phyloP scores from a whole-genome alignment of 2,888 invertebrate species.

The Nephrotoma appendiculata region DNA sequence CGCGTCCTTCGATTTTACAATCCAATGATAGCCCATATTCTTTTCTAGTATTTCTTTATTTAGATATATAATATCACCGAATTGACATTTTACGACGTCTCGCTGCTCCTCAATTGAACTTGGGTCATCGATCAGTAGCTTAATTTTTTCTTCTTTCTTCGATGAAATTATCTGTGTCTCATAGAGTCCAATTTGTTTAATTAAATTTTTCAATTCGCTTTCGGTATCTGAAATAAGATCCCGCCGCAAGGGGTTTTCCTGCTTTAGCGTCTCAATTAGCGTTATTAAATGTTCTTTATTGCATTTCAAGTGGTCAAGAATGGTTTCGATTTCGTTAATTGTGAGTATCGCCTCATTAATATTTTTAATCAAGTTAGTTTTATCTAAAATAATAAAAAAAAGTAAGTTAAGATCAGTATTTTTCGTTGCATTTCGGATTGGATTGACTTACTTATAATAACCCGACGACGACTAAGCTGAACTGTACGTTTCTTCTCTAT shows the following conservation, averaged over 20 bases:
- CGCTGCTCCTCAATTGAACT: background rate
- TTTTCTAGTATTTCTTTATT: background rate
- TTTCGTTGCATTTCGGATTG: background rate
- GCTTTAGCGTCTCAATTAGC: slow-evolving; percentile 43
- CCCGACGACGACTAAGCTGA: slow-evolving; percentile 12
- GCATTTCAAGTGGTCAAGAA: slow-evolving; percentile 59
- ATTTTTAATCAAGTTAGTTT: slow-evolving; percentile 50
- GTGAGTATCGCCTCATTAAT: slow-evolving; percentile 68
- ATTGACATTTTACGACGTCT: background rate
- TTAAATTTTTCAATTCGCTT: slow-evolving; percentile 27
- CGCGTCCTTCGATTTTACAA: background rate
- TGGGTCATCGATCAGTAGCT: slow-evolving; percentile 35
- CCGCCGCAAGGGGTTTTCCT: slow-evolving; percentile 8
- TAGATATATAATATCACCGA: background rate
- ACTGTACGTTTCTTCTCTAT: slow-evolving; percentile 21
- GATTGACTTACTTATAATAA: slow-evolving; percentile 12
- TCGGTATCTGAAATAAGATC: slow-evolving; percentile 19
- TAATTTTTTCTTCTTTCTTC: slow-evolving; percentile 54
- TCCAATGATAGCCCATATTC: background rate
- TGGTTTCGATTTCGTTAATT: slow-evolving; percentile 61
- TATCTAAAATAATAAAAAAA: slow-evolving; percentile 16
- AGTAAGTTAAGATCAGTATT: background rate
- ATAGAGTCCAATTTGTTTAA: slow-evolving; percentile 60
- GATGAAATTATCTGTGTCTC: slow-evolving; percentile 70
- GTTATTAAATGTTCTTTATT: slow-evolving; percentile 63